Percentiles rank a stretch among this genome's conserved stretches.
Evolutionary conservation across 2,888 invertebrate genomes (phyloP).

Genomic region (Agapetus fuscipes): DNA sequence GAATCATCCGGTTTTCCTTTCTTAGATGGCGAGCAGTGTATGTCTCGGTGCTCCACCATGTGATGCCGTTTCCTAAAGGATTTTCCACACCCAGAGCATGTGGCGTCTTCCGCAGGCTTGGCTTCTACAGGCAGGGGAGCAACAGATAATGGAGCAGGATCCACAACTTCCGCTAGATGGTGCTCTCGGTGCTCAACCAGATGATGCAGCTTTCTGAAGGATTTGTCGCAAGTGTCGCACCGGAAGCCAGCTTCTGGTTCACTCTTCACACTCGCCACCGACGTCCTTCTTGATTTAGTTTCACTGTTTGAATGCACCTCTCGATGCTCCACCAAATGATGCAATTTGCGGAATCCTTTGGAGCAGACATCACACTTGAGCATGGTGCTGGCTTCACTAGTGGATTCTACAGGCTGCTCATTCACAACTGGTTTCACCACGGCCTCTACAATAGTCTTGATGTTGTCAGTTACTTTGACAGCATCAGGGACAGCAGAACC

Average conservation of each 20-base stretch:
- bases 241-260: slow-evolving; percentile 30
- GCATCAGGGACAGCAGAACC: not conserved
- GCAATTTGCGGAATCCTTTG: slow-evolving; percentile 40
- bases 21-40: slow-evolving; percentile 26
- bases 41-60: slow-evolving; percentile 19
- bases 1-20: slow-evolving; percentile 11
- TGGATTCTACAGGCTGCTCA: too few relatives aligned
- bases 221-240: slow-evolving; percentile 44
- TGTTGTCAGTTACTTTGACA: not conserved
- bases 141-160: slow-evolving; percentile 23
- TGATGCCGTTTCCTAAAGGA: slow-evolving; percentile 19
- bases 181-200: slow-evolving; percentile 43
- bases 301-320: slow-evolving; percentile 22
- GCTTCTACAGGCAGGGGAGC: too few relatives aligned
- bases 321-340: slow-evolving; percentile 42
- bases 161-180: slow-evolving; percentile 27
- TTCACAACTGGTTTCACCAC: not conserved
- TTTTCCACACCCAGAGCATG: slow-evolving; percentile 19
- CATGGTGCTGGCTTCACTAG: slow-evolving; percentile 25
- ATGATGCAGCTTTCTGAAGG: slow-evolving; percentile 42
- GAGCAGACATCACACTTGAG: slow-evolving; percentile 40
- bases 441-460: not conserved
- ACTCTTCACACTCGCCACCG: slow-evolving; percentile 15
- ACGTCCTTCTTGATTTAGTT: slow-evolving; percentile 15
- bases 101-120: slow-evolving; percentile 20